These are phyloP conservation scores for Riparia riparia DNA, from an alignment of 2,113 vertebrate species.

Conservation along the genomic window DNA sequence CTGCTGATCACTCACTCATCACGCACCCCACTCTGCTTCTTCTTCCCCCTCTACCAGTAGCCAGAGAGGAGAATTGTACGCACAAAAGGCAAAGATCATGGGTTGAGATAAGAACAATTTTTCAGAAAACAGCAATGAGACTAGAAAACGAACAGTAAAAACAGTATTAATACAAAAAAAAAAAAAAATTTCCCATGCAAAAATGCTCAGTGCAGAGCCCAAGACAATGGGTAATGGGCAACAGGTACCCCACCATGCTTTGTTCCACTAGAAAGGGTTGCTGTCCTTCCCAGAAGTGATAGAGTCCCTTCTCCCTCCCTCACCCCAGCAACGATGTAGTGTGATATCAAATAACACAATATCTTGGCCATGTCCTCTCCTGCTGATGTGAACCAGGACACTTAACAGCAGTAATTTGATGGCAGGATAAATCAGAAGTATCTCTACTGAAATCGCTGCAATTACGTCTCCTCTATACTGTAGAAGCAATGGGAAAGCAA, in stretches of 20 bases:
- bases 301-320: not conserved
- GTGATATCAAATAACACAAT: not conserved
- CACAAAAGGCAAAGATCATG: not conserved
- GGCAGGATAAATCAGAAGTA: not conserved
- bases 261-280: not conserved
- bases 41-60: not conserved
- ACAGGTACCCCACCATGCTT: accelerated
- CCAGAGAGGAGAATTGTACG: not conserved
- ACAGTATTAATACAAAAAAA: not conserved
- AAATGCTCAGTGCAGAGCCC: not conserved
- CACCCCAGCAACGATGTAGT: not conserved
- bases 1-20: not conserved
- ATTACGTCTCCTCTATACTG: not conserved
- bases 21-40: accelerated
- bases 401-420: not conserved
- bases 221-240: not conserved
- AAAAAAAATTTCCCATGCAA: no score
- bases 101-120: not conserved
- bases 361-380: not conserved
- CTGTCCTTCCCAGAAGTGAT: not conserved
- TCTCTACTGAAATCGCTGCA: not conserved
- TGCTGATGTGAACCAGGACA: not conserved
- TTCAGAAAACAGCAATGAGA: not conserved
- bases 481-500: not conserved
- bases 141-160: not conserved